These are phyloP conservation scores for Spheniscus humboldti DNA, from an alignment of 2,797 vertebrate species.

Conservation along the genomic window DNA sequence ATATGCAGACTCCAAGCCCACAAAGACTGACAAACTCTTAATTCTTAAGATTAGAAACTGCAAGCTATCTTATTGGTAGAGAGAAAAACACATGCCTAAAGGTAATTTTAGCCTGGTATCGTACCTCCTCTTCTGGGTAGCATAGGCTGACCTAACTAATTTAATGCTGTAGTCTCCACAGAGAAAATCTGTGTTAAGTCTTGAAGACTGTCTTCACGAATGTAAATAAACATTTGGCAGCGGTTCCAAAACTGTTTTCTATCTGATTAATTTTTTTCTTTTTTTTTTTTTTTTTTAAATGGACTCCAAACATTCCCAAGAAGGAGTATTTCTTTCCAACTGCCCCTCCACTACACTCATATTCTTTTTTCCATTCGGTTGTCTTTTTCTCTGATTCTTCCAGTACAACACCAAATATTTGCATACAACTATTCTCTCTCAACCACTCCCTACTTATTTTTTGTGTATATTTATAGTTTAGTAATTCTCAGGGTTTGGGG, in stretches of 20 bases:
- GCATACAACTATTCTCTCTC: background rate
- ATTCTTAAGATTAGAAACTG: background rate
- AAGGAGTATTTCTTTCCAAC: background rate
- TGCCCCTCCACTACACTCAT: background rate
- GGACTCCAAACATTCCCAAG: background rate
- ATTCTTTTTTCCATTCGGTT: background rate
- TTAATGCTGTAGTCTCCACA: background rate
- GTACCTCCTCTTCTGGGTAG: background rate
- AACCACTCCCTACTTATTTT: background rate
- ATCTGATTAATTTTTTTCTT: accelerated
- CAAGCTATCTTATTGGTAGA: background rate
- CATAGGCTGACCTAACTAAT: background rate
- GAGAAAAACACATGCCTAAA: background rate
- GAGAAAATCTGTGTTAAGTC: background rate
- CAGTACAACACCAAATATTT: background rate
- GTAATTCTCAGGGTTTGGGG: background rate
- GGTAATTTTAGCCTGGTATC: background rate
- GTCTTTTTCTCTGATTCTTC: background rate
- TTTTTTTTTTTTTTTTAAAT: background rate
- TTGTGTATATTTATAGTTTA: background rate
- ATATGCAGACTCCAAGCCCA: background rate
- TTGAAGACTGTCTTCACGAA: background rate
- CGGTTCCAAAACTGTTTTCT: background rate
- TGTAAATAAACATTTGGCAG: background rate
- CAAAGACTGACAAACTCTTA: background rate